Conservation (phyloP, 1,140 invertebrate species). For the Drosophila orena region DNA sequence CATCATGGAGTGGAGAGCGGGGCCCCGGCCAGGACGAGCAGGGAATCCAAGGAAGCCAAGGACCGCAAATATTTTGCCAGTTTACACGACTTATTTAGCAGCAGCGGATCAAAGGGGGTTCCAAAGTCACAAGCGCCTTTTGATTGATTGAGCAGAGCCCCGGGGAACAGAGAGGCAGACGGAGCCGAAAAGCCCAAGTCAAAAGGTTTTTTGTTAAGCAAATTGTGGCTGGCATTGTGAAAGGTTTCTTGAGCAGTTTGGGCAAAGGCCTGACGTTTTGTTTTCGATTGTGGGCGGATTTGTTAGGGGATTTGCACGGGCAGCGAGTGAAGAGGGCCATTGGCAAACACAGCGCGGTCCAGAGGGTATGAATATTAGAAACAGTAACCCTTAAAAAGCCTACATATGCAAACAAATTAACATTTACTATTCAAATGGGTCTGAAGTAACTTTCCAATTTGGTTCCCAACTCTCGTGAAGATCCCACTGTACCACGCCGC, state of each 20-base stretch:
- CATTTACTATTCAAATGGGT: too few relatives aligned
- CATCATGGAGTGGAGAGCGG: conserved; percentile 29
- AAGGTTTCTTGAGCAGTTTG: conserved; percentile 6
- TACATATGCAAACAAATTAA: not conserved
- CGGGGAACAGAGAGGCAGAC: conserved; percentile 6
- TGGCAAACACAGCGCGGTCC: not conserved
- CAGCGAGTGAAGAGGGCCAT: not conserved
- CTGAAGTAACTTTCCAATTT: not conserved
- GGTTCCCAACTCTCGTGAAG: not conserved
- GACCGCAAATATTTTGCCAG: conserved; percentile 67
- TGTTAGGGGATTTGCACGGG: conserved; percentile 34
- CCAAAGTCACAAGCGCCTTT: conserved; percentile 64
- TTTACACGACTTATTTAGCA: conserved; percentile 77
- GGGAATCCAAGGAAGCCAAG: conserved; percentile 2
- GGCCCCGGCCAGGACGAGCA: not conserved
- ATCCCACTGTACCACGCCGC: not conserved
- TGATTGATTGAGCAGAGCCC: conserved; percentile 71
- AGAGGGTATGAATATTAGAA: not conserved
- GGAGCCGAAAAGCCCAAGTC: conserved; percentile 45
- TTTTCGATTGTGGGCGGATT: conserved; percentile 52
- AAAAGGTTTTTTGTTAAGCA: conserved; percentile 82
- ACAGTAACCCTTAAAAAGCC: not conserved
- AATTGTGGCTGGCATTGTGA: conserved; percentile 65
- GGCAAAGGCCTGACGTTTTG: conserved; percentile 59
- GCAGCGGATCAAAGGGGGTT: conserved; percentile 39